Percentiles rank a stretch among this genome's conserved stretches.
These are phyloP conservation scores for Melanostigma gelatinosum DNA, from an alignment of 2,113 vertebrate genomes.

Conservation along the genomic window DNA sequence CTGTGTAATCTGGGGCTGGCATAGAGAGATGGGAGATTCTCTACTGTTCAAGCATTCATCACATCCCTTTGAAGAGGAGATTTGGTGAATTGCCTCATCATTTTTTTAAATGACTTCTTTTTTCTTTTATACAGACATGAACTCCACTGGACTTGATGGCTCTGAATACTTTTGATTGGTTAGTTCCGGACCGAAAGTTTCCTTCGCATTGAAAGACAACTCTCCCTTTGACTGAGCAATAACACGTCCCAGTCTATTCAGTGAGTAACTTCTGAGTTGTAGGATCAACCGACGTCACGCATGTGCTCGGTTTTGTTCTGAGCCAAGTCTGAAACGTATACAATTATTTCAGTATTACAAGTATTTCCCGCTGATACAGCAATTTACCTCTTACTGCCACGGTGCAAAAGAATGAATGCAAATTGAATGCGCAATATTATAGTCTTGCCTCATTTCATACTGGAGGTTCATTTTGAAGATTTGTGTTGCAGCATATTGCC, in stretches of 20 bases:
- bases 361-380: conserved; percentile 1
- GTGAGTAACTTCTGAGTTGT: background rate
- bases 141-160: conserved; percentile 58
- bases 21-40: conserved; percentile 56
- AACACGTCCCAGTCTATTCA: conserved; percentile 8
- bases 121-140: conserved; percentile 43
- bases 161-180: conserved; percentile 44
- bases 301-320: background rate
- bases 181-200: conserved; percentile 26
- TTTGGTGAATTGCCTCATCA: conserved; percentile 62
- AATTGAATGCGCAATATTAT: conserved; percentile 20
- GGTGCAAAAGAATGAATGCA: background rate
- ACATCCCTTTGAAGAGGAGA: conserved; percentile 57
- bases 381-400: conserved; percentile 4
- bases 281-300: background rate
- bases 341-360: background rate
- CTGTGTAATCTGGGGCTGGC: conserved; percentile 64
- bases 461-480: conserved; percentile 13
- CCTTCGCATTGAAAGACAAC: conserved; percentile 6
- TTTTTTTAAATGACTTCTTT: conserved; percentile 58
- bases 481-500: conserved; percentile 14
- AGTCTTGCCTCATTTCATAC: conserved; percentile 28
- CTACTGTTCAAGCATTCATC: conserved; percentile 60
- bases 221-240: conserved; percentile 20
- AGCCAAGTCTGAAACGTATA: background rate